These are phyloP conservation scores for Drosophila infuscata DNA, from an alignment of 2,888 invertebrate genomes.

Conservation along the genomic window DNA sequence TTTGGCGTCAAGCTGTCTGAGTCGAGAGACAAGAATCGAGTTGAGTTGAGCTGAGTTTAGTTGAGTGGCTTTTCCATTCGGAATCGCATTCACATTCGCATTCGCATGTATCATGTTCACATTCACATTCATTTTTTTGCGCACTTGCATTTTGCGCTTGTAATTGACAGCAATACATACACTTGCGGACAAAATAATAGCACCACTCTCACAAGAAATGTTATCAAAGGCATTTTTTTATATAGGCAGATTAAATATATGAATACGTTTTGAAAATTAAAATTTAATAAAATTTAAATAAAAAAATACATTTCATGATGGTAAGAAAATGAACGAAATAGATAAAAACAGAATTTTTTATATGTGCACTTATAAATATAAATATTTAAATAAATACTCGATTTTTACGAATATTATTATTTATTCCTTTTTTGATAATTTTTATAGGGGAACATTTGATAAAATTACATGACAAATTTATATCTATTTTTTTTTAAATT, in stretches of 20 bases:
- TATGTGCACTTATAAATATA: neutral
- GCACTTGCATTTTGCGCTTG: slow-evolving; percentile 49
- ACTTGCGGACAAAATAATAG: neutral
- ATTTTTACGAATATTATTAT: too few species aligned
- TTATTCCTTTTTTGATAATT: neutral
- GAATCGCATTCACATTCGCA: slow-evolving; percentile 48
- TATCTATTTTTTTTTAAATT: neutral
- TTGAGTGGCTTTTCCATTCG: slow-evolving; percentile 65
- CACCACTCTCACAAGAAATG: neutral
- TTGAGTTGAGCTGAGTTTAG: neutral
- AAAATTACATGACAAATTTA: neutral
- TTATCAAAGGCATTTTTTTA: neutral
- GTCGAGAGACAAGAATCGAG: slow-evolving; percentile 21
- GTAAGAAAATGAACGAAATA: neutral
- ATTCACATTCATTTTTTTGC: slow-evolving; percentile 60
- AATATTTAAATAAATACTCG: too few species aligned
- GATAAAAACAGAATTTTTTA: neutral
- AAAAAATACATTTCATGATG: neutral
- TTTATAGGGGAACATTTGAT: neutral
- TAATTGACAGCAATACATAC: slow-evolving; percentile 18
- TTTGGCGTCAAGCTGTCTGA: slow-evolving; percentile 78
- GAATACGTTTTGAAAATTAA: neutral
- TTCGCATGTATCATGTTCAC: slow-evolving; percentile 59
- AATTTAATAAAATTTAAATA: too few species aligned
- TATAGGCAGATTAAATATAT: neutral